Evolutionary conservation across 2,797 vertebrate genomes (phyloP).

Genomic region (Gallinago stenura): DNA sequence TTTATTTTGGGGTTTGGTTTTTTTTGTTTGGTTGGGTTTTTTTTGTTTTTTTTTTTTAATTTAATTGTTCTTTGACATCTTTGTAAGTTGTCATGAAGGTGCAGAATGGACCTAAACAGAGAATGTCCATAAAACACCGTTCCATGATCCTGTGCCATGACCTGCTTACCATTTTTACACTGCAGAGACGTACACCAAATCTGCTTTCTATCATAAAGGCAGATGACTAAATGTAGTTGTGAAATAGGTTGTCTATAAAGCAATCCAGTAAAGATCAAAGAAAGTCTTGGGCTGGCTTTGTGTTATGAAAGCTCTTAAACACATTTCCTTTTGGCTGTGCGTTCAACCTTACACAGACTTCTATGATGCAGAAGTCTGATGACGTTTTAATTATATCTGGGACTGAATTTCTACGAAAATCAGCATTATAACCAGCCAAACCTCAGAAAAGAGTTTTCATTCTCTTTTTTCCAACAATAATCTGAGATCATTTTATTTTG

Average conservation of each 20-base stretch:
- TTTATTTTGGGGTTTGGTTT: no score
- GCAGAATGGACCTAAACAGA: background rate
- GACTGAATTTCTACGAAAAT: constrained; percentile 50
- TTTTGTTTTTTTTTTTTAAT: background rate
- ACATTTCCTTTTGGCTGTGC: constrained; percentile 55
- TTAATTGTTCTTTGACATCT: background rate
- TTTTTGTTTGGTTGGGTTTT: no score
- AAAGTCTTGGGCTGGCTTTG: background rate
- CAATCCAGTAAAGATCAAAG: constrained; percentile 43
- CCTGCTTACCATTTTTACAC: background rate
- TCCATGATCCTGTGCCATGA: background rate
- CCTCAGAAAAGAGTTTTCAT: constrained; percentile 12
- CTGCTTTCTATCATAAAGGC: constrained; percentile 43
- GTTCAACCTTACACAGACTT: constrained; percentile 9
- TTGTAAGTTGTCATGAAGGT: background rate
- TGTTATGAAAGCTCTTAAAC: constrained; percentile 57
- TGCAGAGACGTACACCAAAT: background rate
- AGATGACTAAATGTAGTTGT: constrained; percentile 58
- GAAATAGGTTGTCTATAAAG: constrained; percentile 50
- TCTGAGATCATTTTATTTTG: background rate
- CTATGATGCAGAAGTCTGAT: constrained; percentile 41
- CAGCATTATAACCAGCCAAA: constrained; percentile 31
- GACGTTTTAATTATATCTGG: constrained; percentile 43
- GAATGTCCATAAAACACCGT: background rate
- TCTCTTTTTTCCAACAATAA: constrained; percentile 33